These are phyloP conservation scores for Pantelozetes paolii DNA, from an alignment of 2,888 invertebrate genomes.

Conservation along the genomic window DNA sequence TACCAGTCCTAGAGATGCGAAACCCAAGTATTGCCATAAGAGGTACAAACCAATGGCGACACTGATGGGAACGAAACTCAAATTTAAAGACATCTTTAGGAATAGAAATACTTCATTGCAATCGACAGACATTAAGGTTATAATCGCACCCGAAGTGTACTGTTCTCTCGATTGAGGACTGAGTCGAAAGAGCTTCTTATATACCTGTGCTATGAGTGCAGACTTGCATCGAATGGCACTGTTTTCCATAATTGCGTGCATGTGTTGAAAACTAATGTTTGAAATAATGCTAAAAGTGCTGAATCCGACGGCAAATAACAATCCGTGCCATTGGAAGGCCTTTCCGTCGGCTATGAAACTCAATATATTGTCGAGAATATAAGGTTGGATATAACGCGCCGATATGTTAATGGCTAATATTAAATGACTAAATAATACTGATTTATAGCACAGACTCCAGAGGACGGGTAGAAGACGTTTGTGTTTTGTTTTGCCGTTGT, in stretches of 20 bases:
- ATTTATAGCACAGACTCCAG: neutral
- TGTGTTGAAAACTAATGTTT: neutral
- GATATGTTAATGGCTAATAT: neutral
- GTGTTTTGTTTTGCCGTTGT: neutral
- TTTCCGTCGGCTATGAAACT: neutral
- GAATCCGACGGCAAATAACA: neutral
- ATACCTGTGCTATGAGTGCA: neutral
- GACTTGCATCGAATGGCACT: slow-evolving; percentile 1
- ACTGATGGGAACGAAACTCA: slow-evolving; percentile 80
- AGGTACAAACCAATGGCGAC: slow-evolving; percentile 78
- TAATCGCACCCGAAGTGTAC: slow-evolving; percentile 85
- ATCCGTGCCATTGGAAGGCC: neutral
- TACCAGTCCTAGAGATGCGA: slow-evolving; percentile 79
- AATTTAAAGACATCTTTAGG: slow-evolving; percentile 73
- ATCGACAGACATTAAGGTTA: slow-evolving; percentile 86
- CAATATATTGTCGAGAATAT: neutral
- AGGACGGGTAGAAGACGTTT: neutral
- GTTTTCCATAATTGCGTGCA: neutral
- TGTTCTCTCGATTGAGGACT: slow-evolving; percentile 53
- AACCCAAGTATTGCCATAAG: slow-evolving; percentile 56
- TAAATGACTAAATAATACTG: neutral
- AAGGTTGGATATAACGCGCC: neutral
- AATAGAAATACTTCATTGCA: slow-evolving; percentile 69
- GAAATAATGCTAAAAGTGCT: neutral
- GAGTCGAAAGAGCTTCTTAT: neutral